phyloP scores from a whole-genome alignment of 1,140 invertebrate species.

The Meteorus sp. region DNA sequence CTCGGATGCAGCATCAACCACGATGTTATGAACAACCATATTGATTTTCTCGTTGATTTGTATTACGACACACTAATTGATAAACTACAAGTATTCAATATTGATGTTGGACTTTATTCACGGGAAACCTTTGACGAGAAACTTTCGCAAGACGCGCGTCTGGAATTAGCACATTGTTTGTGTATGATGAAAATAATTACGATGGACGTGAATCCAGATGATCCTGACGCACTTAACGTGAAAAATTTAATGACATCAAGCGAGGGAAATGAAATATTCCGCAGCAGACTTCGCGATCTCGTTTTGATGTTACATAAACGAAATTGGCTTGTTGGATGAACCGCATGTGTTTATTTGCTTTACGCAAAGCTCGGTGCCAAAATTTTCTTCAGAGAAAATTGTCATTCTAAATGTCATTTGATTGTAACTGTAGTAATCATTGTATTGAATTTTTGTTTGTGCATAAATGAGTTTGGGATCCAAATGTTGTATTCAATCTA shows the following conservation, averaged over 20 bases:
- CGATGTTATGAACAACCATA: conserved; percentile 49
- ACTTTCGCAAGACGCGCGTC: conserved; percentile 29
- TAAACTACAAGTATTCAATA: conserved; percentile 38
- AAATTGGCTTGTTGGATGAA: neutral
- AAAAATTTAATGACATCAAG: neutral
- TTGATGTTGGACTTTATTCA: conserved; percentile 32
- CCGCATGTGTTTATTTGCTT: no score
- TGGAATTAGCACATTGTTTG: conserved; percentile 43
- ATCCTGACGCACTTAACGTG: conserved; percentile 18
- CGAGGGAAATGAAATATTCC: neutral
- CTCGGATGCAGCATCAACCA: conserved; percentile 60
- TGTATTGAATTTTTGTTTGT: no score
- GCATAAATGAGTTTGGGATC: no score
- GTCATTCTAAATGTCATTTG: no score
- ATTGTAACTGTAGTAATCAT: no score
- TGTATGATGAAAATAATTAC: conserved; percentile 49
- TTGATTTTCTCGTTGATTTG: conserved; percentile 55
- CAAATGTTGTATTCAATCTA: no score
- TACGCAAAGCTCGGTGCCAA: no score
- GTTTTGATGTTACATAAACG: neutral
- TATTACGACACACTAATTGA: conserved; percentile 61
- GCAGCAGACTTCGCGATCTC: neutral
- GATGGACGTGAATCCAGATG: conserved; percentile 29
- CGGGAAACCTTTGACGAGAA: conserved; percentile 36
- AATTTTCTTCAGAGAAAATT: no score